Percentiles rank a stretch among this genome's conserved stretches.
Conservation (phyloP, 1,140 invertebrate genomes). For the Tetramorium simillimum region DNA sequence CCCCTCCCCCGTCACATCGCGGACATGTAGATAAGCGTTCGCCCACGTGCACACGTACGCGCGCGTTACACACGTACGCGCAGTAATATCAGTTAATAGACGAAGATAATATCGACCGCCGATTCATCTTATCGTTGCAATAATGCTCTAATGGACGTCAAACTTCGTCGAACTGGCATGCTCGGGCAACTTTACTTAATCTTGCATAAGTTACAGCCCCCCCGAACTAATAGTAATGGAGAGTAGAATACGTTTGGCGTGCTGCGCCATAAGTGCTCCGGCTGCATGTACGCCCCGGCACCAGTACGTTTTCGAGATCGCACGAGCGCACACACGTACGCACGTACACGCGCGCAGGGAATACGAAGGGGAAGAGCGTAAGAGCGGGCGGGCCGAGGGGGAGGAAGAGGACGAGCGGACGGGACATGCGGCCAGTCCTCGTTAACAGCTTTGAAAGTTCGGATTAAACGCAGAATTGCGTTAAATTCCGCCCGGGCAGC, state of each 20-base stretch:
- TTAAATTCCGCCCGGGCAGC: constrained; percentile 66
- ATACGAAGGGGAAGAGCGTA: constrained; percentile 24
- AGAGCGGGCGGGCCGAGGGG: constrained; percentile 1
- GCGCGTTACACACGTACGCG: constrained; percentile 11
- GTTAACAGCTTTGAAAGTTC: constrained; percentile 74
- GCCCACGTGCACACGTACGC: background rate
- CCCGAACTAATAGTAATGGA: constrained; percentile 57
- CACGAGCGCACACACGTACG: background rate
- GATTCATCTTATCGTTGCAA: constrained; percentile 61
- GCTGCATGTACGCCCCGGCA: constrained; percentile 36
- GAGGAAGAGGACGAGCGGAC: constrained; percentile 49
- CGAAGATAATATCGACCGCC: constrained; percentile 65
- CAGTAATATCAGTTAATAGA: constrained; percentile 67
- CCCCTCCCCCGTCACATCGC: background rate
- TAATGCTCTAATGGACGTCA: constrained; percentile 69
- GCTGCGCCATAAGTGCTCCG: constrained; percentile 54
- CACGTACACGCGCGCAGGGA: background rate
- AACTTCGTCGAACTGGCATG: constrained; percentile 71
- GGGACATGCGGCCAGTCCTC: constrained; percentile 62
- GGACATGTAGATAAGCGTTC: constrained; percentile 5
- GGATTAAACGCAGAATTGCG: constrained; percentile 73
- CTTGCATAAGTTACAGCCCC: constrained; percentile 67
- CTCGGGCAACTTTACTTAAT: constrained; percentile 71
- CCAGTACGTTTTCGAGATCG: constrained; percentile 27
- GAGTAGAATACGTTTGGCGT: constrained; percentile 59